Evolutionary conservation across 2,113 vertebrate species (phyloP), one percentile per base, ranked within the genome.

Genomic region (Hemiprocne comata): DNA sequence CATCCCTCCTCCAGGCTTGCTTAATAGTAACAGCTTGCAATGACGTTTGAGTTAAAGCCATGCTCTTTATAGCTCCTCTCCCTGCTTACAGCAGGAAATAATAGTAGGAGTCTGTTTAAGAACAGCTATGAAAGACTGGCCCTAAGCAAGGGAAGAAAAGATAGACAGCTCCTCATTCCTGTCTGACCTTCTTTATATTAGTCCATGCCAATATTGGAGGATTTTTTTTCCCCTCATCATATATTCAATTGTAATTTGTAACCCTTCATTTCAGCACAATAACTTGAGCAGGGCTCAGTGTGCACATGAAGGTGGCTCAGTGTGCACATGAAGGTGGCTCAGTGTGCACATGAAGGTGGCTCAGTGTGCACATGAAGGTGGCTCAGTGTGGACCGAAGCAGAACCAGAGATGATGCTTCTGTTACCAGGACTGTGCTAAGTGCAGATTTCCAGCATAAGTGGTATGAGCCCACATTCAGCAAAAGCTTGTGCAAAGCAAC

Each of bases 41-140:
- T 95, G 95, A 95, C 88, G 96, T 90, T 96, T 93, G 28, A 94
- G 85, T 85, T 90, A 89, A 94, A 94, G 91, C 90, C 80, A 87
- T 4, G 0, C 57, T 91, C 85, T 90, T 71, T 14, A 4, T 71
- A 44, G 76, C 89, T 83, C 82, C 83, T 92, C 87, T 76, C n/a
- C 31, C 33, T 76, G 76, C 58, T 72, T 72, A 24, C 93, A 92
- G 36, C 38, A 86, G 82, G 62, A 96, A 94, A 74, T 80, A 85
- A 79, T 69, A 55, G 33, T 17, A 20, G 25, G 13, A 44, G 46
- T 7, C 44, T 28, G 2, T 69, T 70, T n/a, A 57, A 55, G 38
- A 84, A 85, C 57, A 75, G 16, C 44, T 46, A 6, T 21, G 25
- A 66, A 90, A 55, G 31, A 15, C 17, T 61, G 54, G 58, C 36